Evolutionary conservation across 2,113 vertebrate species (phyloP), one percentile per base, ranked within the genome.

Genomic region (Coreoperca whiteheadi): DNA sequence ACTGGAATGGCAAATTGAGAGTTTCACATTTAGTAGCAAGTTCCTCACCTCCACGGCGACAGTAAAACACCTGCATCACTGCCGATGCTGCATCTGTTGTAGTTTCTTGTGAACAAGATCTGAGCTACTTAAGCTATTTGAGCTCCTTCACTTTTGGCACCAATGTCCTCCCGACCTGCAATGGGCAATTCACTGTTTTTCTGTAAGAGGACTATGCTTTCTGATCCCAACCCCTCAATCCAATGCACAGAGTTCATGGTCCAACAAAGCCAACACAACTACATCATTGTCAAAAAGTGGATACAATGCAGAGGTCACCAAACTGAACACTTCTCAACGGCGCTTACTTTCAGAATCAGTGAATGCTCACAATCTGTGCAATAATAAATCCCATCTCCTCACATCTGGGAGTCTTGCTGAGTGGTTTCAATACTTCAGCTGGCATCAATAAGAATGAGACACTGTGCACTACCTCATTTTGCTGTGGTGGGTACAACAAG

Each of bases 401-500:
- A 50, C 77, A 74, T 79, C 65, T 74, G 73, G 46, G n/a, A 60
- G 32, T 63, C 48, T 43, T 25, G 12, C 30, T 82, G 3, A 30
- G 23, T 76, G 74, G 53, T 81, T 86, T 54, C 50, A 53, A 0
- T 10, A 1, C 50, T 41, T n/a, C 84, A 77, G 74, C 64, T 87
- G 90, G 83, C 77, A 83, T 63, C 65, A 74, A 67, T 6, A 48
- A 59, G 21, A 23, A 59, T 61, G 61, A 76, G 63, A 46, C 64
- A 16, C 23, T 34, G 32, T n/a, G 32, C 46, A 79, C 66, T 63
- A 43, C 74, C 75, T 89, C 77, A 73, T 80, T 80, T 43, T 23
- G 32, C 79, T 89, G 85, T 2, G 34, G 70, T 74, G 74, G 87
- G 79, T 64, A 70, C 54, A 39, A 60, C 23, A 23, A 54, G 56